Evolutionary conservation across 1,140 invertebrate genomes (phyloP), one percentile per base, ranked within the genome.

Genomic region (Schlechtendalia chinensis): DNA sequence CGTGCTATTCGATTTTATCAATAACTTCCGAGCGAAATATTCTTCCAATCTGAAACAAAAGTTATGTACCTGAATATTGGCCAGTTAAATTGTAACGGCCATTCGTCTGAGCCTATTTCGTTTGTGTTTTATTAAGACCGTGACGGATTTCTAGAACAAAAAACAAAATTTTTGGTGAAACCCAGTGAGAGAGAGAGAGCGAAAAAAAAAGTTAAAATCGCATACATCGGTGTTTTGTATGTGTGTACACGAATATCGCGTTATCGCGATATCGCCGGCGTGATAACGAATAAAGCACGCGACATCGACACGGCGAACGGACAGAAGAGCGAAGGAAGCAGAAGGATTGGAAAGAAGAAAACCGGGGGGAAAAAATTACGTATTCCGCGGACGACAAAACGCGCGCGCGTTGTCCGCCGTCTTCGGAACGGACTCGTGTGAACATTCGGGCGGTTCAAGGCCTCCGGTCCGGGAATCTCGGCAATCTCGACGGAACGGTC

Each of bases 401-500:
- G 32, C 39, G 74, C 61, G 67, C 53, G 67, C 47, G 67, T 71
- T 71, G 45, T 71, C 47, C 67, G 67, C 50, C 67, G n/a, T 71
- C 6, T 58, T 5, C 72, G n/a, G 29, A 75, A 29, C 72, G 39
- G 53, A 59, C 74, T 59, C 74, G 74, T 77, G 74, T 77, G 74
- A 77, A 77, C 56, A 77, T 77, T 59, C 74, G 74, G n/a, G n/a
- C n/a, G n/a, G 74, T 77, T 77, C 74, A 77, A 77, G 74, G 74
- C 61, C 61, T 77, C 56, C 22, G 3, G 32, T 32, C 53, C 47
- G 56, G 32, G 61, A 77, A 77, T 77, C 74, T 61, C 74, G 74
- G 61, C 61, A 77, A 77, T 77, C 74, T 77, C 56, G 56, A 61
- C 22, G 54, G 27, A 59, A 77, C 24, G 56, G 32, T 77, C 58